Evolutionary conservation across 2,888 invertebrate species (phyloP).

Genomic region (Agriopis marginaria): DNA sequence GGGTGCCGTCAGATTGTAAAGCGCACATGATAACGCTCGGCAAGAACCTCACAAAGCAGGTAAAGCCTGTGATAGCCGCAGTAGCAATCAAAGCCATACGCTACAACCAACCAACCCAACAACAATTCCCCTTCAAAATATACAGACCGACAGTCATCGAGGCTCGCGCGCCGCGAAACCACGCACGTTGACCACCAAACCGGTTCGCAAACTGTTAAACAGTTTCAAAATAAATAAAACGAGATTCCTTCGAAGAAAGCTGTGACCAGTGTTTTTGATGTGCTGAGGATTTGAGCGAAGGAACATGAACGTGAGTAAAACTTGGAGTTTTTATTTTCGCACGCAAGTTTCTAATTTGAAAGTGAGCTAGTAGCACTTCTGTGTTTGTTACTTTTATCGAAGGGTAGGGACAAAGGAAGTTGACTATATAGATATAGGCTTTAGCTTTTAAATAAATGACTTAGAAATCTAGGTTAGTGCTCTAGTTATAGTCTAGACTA

Average conservation of each 20-base stretch:
- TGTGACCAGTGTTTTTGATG: conserved; percentile 41
- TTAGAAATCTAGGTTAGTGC: conserved; percentile 8
- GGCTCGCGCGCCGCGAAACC: conserved; percentile 29
- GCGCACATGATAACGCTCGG: no score
- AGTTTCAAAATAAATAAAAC: conserved; percentile 34
- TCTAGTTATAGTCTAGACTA: background rate
- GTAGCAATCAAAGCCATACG: background rate
- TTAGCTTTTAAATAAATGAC: background rate
- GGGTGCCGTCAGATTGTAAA: no score
- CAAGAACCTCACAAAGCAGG: background rate
- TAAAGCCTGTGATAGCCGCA: background rate
- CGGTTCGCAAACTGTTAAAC: conserved; percentile 27
- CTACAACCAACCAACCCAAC: background rate
- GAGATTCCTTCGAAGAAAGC: conserved; percentile 50
- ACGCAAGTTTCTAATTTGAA: conserved; percentile 42
- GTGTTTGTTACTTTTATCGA: conserved; percentile 12
- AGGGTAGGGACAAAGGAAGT: conserved; percentile 25
- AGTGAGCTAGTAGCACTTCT: conserved; percentile 29
- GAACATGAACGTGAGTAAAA: conserved; percentile 60
- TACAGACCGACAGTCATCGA: conserved; percentile 31
- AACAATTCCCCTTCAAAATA: background rate
- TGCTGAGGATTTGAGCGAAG: conserved; percentile 41
- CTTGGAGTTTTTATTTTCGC: conserved; percentile 24
- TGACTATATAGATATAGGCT: background rate
- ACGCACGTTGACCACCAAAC: conserved; percentile 34